These are phyloP conservation scores for Pitangus sulphuratus DNA, from an alignment of 2,797 vertebrate species.

Conservation along the genomic window DNA sequence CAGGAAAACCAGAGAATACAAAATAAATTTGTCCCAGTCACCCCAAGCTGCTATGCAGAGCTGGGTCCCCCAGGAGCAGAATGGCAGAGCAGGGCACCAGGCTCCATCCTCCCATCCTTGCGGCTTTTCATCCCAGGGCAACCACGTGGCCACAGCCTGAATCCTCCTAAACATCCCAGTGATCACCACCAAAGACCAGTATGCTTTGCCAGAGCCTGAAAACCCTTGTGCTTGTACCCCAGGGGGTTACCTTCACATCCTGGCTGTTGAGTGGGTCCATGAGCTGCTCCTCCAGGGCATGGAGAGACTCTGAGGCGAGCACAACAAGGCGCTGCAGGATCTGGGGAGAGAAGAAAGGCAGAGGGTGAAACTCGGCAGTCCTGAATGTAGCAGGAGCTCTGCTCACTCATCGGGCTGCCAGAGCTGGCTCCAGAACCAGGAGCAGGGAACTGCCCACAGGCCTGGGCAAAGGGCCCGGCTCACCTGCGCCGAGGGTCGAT, in stretches of 20 bases:
- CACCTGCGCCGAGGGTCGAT: constrained; percentile 87
- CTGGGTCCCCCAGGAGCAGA: neutral
- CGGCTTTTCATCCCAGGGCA: neutral
- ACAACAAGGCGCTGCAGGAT: constrained; percentile 88
- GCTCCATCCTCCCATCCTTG: neutral
- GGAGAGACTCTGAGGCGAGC: constrained; percentile 87
- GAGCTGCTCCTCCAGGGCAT: constrained; percentile 85
- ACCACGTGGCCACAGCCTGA: neutral
- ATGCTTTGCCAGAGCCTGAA: neutral
- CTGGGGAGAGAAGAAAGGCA: constrained; percentile 59
- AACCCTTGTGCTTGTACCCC: neutral
- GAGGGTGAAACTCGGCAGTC: neutral
- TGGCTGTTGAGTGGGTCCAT: constrained; percentile 79
- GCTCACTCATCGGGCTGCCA: accelerated
- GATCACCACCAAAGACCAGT: neutral
- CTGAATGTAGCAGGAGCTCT: accelerated
- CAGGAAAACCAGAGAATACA: neutral
- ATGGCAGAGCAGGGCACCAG: neutral
- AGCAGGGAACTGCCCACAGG: accelerated
- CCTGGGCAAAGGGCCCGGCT: neutral
- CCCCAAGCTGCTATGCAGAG: neutral
- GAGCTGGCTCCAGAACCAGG: neutral
- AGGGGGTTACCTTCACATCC: constrained; percentile 84
- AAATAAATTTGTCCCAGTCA: neutral
- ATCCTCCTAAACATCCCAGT: neutral